These are phyloP conservation scores for Siderastrea siderea DNA, from an alignment of 92 coral and sea anemone genomes.

Conservation along the genomic window DNA sequence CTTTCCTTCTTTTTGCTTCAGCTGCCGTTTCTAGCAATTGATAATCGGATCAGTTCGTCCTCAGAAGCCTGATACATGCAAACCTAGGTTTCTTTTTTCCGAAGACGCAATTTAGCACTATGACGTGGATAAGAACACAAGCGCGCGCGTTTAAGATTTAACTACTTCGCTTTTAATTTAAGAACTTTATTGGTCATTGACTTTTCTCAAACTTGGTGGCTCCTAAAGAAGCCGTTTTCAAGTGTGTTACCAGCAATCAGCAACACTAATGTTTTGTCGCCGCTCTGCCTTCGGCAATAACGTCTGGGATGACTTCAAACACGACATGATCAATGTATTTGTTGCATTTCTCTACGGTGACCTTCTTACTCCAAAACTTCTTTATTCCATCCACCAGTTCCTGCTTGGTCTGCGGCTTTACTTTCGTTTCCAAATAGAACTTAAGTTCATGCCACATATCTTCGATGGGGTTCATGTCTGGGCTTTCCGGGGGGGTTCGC, in stretches of 20 bases:
- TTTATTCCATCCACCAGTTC: conserved; percentile 49
- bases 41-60: no score
- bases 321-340: not conserved
- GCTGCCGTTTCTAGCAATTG: no score
- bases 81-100: no score
- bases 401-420: conserved; percentile 47
- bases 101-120: no score
- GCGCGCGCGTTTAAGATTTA: no score
- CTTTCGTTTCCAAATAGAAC: conserved; percentile 10
- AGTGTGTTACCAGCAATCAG: not conserved
- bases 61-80: no score
- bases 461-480: conserved; percentile 53
- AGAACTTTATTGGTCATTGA: not conserved
- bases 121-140: no score
- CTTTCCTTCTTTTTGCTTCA: no score
- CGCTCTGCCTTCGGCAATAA: not conserved
- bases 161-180: no score
- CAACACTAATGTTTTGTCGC: not conserved
- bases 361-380: conserved; percentile 11
- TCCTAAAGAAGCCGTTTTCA: not conserved
- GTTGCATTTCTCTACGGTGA: not conserved
- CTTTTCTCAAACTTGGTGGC: not conserved
- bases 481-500: no score
- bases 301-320: not conserved
- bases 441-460: conserved; percentile 61